Percentiles rank a stretch among this genome's conserved stretches.
Conservation (phyloP, 2,113 vertebrate species). For the Stegastes partitus region DNA sequence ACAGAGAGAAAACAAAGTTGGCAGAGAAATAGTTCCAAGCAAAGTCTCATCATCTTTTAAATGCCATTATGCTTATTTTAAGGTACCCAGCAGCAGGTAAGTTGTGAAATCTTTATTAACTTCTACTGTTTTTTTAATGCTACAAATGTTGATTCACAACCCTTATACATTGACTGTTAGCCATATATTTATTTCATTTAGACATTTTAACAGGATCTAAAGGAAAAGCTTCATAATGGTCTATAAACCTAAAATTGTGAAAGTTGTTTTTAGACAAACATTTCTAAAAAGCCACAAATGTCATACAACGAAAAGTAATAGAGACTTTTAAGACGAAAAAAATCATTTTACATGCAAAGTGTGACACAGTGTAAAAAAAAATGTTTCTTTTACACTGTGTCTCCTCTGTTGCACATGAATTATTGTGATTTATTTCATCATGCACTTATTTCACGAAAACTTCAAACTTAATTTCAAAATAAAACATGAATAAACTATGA, state of each 20-base stretch:
- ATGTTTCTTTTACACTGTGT: not conserved
- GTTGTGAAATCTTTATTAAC: conserved; percentile 25
- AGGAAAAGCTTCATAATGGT: not conserved
- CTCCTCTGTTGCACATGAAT: not conserved
- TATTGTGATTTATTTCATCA: not conserved
- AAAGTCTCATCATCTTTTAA: not conserved
- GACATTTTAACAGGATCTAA: not conserved
- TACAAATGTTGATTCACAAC: not conserved
- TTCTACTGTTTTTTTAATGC: conserved; percentile 1
- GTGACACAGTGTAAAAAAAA: too few species aligned
- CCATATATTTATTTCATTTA: not conserved
- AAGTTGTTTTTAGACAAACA: not conserved
- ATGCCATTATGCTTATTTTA: conserved; percentile 12
- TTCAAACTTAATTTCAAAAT: not conserved
- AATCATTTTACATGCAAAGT: too few species aligned
- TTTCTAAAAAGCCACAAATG: too few species aligned
- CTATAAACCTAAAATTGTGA: not conserved
- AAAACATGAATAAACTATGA: not conserved
- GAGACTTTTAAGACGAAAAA: too few species aligned
- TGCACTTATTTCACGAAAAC: not conserved
- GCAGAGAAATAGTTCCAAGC: conserved; percentile 42
- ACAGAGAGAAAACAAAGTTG: not conserved
- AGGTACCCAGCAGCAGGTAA: conserved; percentile 59
- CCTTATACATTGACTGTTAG: not conserved
- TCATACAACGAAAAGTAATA: too few species aligned